Conservation (phyloP, 2,113 vertebrate species). For the Rhadina sibilatrix region DNA sequence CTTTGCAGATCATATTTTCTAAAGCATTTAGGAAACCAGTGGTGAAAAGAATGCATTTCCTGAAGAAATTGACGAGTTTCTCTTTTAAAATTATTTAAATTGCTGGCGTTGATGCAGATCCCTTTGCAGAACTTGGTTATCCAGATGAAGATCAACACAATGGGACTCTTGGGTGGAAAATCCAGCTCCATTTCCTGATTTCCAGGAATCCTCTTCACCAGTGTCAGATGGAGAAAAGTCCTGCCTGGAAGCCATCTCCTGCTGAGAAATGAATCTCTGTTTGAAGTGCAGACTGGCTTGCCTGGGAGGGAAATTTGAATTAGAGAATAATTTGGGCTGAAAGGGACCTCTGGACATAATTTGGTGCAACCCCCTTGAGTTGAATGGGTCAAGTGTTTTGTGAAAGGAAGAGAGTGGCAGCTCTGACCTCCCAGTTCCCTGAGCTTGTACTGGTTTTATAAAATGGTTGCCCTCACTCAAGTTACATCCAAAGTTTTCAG, state of each 20-base stretch:
- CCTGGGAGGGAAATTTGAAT: neutral
- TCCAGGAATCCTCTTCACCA: neutral
- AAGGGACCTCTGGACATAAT: neutral
- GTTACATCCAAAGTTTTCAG: neutral
- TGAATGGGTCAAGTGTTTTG: neutral
- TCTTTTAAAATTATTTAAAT: neutral
- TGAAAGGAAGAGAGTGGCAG: neutral
- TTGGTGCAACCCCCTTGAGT: neutral
- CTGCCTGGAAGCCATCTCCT: neutral
- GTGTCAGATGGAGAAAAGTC: neutral
- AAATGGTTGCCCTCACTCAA: neutral
- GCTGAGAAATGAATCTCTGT: neutral
- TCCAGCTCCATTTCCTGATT: neutral
- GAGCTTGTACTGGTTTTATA: neutral
- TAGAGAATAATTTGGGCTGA: neutral
- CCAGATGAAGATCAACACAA: neutral
- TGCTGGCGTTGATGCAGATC: neutral
- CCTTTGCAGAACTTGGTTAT: neutral
- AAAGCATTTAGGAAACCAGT: neutral
- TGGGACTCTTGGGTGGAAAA: neutral
- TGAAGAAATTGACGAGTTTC: neutral
- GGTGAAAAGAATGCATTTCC: neutral
- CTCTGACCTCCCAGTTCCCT: neutral
- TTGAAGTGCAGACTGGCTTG: neutral
- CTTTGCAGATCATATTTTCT: neutral